A percentile compares a stretch with the other conserved stretches of the same genome.
Evolutionary conservation across 2,113 vertebrate species (phyloP).

Genomic region (Aldabrachelys gigantea): DNA sequence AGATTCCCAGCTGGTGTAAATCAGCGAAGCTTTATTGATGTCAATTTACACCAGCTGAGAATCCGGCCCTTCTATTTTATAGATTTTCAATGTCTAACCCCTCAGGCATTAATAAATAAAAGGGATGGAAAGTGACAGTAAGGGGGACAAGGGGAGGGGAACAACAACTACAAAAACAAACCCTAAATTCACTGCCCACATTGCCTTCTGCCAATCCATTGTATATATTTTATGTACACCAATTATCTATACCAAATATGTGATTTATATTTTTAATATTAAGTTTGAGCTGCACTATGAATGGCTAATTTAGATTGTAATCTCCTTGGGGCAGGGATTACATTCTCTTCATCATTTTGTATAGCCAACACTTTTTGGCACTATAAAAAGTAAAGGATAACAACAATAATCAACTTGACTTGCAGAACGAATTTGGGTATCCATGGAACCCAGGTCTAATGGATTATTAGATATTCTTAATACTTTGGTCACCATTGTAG

Average conservation of each 20-base stretch:
- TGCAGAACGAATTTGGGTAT: background rate
- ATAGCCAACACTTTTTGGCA: background rate
- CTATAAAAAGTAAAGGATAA: background rate
- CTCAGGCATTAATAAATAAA: background rate
- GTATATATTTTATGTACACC: rapidly evolving
- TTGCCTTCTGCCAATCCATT: background rate
- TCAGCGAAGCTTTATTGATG: background rate
- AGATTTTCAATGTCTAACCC: rapidly evolving
- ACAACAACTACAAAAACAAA: background rate
- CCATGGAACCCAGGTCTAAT: background rate
- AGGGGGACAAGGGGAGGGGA: rapidly evolving
- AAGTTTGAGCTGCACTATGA: background rate
- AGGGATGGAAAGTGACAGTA: background rate
- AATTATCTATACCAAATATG: rapidly evolving
- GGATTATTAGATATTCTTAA: background rate
- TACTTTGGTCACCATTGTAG: background rate
- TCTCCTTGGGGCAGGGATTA: background rate
- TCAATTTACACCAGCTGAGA: background rate
- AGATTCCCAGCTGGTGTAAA: background rate
- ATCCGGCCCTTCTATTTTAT: background rate
- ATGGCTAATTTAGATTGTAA: background rate
- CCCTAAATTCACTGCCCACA: rapidly evolving
- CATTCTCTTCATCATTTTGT: background rate
- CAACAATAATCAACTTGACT: background rate
- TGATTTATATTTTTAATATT: background rate